A percentile compares a stretch with the other conserved stretches of the same genome.
phyloP scores from a whole-genome alignment of 2,797 vertebrate species.

The Australoheros facetus region DNA sequence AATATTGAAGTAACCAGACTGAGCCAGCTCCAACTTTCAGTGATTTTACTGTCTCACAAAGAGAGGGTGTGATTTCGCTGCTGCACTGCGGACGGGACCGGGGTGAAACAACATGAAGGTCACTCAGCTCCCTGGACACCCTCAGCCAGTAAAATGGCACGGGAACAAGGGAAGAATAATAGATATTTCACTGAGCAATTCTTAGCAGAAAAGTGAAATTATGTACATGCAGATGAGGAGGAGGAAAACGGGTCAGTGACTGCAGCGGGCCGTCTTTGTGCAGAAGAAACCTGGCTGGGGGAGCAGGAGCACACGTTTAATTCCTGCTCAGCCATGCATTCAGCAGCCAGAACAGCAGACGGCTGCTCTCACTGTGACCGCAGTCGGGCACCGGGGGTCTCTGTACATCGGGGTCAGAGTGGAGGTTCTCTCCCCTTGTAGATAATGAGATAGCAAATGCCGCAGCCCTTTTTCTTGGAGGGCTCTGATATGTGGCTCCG shows the following conservation, averaged over 20 bases:
- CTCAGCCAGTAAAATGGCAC: conserved; percentile 30
- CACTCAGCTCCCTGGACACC: conserved; percentile 47
- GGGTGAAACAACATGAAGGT: conserved; percentile 53
- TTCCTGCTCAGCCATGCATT: conserved; percentile 74
- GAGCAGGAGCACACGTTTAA: conserved; percentile 64
- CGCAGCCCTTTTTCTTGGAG: conserved; percentile 20
- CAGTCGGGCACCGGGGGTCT: conserved; percentile 23
- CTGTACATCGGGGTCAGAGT: conserved; percentile 50
- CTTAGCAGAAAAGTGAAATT: conserved; percentile 61
- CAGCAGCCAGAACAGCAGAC: conserved; percentile 32
- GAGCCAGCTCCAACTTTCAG: conserved; percentile 7
- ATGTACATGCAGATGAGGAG: conserved; percentile 76
- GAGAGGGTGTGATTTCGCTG: conserved; percentile 20
- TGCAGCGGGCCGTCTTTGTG: conserved; percentile 52
- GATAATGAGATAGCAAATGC: conserved; percentile 74
- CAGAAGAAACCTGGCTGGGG: conserved; percentile 47
- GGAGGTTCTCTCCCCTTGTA: conserved; percentile 47
- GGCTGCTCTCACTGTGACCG: conserved; percentile 17
- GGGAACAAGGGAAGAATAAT: conserved; percentile 64
- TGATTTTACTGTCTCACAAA: conserved; percentile 12
- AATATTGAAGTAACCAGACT: neutral
- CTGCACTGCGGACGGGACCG: conserved; percentile 33
- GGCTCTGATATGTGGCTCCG: conserved; percentile 33
- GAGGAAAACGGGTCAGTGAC: conserved; percentile 64
- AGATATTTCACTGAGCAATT: conserved; percentile 69